phyloP scores from a whole-genome alignment of 2,797 vertebrate genomes.

The Centroberyx gerrardi region DNA sequence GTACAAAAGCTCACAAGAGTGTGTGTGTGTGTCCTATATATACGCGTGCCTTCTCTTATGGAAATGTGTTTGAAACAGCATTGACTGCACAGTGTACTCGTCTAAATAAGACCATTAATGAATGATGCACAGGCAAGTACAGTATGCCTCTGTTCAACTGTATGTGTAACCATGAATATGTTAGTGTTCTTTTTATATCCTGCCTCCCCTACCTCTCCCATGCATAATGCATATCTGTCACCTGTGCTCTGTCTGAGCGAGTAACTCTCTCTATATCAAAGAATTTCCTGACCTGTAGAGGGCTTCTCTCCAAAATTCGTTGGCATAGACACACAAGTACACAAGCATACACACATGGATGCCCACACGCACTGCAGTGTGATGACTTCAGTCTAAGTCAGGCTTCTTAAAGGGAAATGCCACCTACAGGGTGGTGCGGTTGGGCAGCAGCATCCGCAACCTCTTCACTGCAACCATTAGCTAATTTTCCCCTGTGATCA shows the following conservation, averaged over 20 bases:
- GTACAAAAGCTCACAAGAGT: constrained; percentile 28
- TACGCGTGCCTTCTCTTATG: constrained; percentile 31
- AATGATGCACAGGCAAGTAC: constrained; percentile 56
- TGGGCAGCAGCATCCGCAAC: no score
- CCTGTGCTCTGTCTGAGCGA: constrained; percentile 78
- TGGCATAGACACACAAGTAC: constrained; percentile 35
- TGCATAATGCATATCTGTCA: constrained; percentile 84
- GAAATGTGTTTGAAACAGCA: constrained; percentile 49
- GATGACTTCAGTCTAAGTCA: constrained; percentile 36
- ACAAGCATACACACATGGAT: constrained; percentile 40
- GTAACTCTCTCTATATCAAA: constrained; percentile 77
- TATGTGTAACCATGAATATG: constrained; percentile 73
- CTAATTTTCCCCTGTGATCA: no score
- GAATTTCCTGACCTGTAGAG: constrained; percentile 72
- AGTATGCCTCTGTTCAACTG: constrained; percentile 56
- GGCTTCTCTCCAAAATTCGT: constrained; percentile 55
- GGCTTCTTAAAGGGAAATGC: no score
- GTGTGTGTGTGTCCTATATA: constrained; percentile 7
- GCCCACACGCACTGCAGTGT: constrained; percentile 19
- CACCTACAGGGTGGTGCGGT: no score
- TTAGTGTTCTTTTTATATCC: constrained; percentile 79
- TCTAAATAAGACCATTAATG: constrained; percentile 54
- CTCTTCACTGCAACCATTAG: no score
- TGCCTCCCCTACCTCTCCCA: constrained; percentile 61
- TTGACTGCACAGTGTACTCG: constrained; percentile 22